Conservation (phyloP, 1,140 invertebrate species). For the Pogonomyrmex californicus region DNA sequence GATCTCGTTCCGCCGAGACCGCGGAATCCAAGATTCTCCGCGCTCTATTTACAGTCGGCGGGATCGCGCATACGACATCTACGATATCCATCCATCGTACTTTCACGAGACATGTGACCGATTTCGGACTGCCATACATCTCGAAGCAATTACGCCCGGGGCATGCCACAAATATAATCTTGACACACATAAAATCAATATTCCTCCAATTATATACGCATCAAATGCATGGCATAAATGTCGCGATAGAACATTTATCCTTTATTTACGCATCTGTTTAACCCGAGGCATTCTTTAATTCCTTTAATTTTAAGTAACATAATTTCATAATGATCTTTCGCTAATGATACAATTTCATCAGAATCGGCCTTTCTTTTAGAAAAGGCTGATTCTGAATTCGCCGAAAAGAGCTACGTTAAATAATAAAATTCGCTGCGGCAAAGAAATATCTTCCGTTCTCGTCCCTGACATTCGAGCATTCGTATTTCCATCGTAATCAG, state of each 20-base stretch:
- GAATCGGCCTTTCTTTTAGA: not conserved
- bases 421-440: not conserved
- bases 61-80: slow-evolving; percentile 9
- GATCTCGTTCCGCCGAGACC: slow-evolving; percentile 50
- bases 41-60: slow-evolving; percentile 57
- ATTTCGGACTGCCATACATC: slow-evolving; percentile 25
- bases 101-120: slow-evolving; percentile 35
- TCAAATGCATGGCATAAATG: not conserved
- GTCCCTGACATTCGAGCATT: not conserved
- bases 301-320: not conserved
- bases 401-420: not conserved
- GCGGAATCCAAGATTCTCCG: slow-evolving; percentile 39
- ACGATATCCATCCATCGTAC: not conserved
- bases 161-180: too few relatives aligned
- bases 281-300: not conserved
- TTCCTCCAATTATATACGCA: not conserved
- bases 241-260: not conserved
- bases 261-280: not conserved
- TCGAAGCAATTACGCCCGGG: slow-evolving; percentile 40
- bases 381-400: not conserved
- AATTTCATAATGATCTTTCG: not conserved
- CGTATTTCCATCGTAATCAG: not conserved
- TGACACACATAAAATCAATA: not conserved
- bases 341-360: too few relatives aligned
- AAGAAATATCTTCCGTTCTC: not conserved